Percentiles rank a stretch among this genome's conserved stretches.
Conservation (phyloP, 1,140 invertebrate genomes). For the Drosophila watanabei region DNA sequence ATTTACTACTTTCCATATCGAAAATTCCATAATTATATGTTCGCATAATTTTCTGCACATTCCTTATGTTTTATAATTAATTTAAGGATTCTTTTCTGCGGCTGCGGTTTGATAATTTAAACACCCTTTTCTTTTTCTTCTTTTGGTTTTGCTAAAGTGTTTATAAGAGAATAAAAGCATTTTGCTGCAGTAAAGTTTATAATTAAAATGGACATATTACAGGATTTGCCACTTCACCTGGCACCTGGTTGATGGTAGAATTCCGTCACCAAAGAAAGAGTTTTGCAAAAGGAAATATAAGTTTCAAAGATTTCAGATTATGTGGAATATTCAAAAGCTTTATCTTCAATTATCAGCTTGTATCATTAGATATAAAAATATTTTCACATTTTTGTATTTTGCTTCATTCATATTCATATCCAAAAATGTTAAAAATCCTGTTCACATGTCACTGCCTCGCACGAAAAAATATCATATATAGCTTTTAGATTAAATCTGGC, state of each 20-base stretch:
- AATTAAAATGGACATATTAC: slow-evolving; percentile 39
- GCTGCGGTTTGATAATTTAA: background rate
- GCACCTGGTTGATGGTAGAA: background rate
- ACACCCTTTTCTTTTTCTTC: background rate
- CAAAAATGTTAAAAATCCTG: background rate
- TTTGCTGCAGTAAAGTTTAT: slow-evolving; percentile 20
- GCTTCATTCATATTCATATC: background rate
- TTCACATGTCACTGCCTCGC: background rate
- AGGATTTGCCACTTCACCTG: slow-evolving; percentile 20
- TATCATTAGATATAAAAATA: too few species aligned
- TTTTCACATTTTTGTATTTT: background rate
- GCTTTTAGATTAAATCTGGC: slow-evolving; percentile 26
- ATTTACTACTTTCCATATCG: background rate
- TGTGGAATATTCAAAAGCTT: too few species aligned
- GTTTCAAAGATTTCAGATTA: background rate
- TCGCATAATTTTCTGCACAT: background rate
- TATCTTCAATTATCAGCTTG: background rate
- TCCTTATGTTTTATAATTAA: background rate
- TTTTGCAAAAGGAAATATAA: background rate
- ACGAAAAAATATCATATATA: background rate
- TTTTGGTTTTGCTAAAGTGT: background rate
- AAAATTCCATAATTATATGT: background rate
- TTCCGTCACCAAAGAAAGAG: background rate
- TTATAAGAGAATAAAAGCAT: background rate
- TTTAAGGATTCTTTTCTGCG: background rate